phyloP scores from a whole-genome alignment of 2,797 vertebrate genomes.

The Chelmon rostratus region DNA sequence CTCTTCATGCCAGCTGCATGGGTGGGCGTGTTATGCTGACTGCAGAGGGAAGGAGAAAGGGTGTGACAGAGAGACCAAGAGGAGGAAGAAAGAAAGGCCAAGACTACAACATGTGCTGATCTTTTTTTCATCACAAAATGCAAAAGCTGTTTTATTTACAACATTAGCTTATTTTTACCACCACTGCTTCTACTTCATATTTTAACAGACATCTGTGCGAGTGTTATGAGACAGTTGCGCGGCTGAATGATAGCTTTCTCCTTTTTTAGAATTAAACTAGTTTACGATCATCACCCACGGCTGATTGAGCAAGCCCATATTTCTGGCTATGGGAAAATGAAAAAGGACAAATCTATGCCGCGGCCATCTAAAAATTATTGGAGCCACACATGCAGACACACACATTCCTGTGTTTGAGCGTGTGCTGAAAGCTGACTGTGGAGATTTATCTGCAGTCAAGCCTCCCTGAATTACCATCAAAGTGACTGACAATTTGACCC shows the following conservation, averaged over 20 bases:
- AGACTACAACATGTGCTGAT: conserved; percentile 4
- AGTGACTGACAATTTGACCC: conserved; percentile 49
- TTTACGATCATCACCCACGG: not conserved
- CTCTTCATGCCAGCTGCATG: conserved; percentile 56
- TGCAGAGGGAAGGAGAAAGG: conserved; percentile 58
- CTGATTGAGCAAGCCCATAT: not conserved
- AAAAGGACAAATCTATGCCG: conserved; percentile 11
- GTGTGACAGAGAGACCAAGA: conserved; percentile 42
- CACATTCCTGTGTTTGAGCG: not conserved
- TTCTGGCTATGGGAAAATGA: not conserved
- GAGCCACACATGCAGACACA: not conserved
- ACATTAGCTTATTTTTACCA: not conserved
- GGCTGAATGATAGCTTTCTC: not conserved
- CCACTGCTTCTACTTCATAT: not conserved
- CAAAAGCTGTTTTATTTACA: not conserved
- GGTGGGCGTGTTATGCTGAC: conserved; percentile 58
- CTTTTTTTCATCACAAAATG: not conserved
- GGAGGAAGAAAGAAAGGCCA: conserved; percentile 17
- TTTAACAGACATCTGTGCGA: not conserved
- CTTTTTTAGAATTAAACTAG: not conserved
- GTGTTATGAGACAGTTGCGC: not conserved
- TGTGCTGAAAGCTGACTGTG: conserved; percentile 34
- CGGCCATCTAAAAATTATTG: conserved; percentile 10
- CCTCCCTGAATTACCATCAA: conserved; percentile 29
- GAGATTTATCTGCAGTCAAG: conserved; percentile 33